phyloP scores from a whole-genome alignment of 2,113 vertebrate genomes.

The Cyprinodon brontotheroides region DNA sequence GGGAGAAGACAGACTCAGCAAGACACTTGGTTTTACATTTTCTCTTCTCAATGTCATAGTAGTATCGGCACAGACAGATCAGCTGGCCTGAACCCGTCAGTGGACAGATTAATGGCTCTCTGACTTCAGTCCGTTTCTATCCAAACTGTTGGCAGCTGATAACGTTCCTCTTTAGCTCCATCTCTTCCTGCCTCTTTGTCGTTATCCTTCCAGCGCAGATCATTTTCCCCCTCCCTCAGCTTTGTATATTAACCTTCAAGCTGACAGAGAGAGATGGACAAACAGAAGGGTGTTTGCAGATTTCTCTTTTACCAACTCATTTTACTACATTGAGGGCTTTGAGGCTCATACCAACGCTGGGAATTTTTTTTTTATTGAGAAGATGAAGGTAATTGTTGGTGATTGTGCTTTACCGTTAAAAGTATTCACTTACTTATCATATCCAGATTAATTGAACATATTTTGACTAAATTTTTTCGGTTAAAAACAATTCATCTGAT shows the following conservation, averaged over 20 bases:
- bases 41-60: conserved; percentile 42
- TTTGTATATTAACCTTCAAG: conserved; percentile 9
- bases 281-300: background rate
- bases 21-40: conserved; percentile 47
- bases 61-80: conserved; percentile 59
- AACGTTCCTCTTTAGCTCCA: conserved; percentile 38
- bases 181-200: conserved; percentile 23
- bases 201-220: conserved; percentile 15
- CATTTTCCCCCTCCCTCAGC: conserved; percentile 16
- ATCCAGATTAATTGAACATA: too few species aligned
- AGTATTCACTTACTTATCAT: background rate
- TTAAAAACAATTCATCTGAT: too few species aligned
- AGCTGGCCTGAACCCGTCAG: conserved; percentile 74
- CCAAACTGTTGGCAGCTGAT: conserved; percentile 60
- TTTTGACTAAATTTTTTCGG: too few species aligned
- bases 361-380: background rate
- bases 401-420: background rate
- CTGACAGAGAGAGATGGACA: background rate
- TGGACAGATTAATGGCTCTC: conserved; percentile 65
- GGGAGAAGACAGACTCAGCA: conserved; percentile 29
- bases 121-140: conserved; percentile 35
- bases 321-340: background rate
- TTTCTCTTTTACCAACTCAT: background rate
- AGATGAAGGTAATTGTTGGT: background rate
- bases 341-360: background rate